Base-by-base conservation (phyloP, 2,113 vertebrate genomes). In the Ameiurus melas region DNA sequence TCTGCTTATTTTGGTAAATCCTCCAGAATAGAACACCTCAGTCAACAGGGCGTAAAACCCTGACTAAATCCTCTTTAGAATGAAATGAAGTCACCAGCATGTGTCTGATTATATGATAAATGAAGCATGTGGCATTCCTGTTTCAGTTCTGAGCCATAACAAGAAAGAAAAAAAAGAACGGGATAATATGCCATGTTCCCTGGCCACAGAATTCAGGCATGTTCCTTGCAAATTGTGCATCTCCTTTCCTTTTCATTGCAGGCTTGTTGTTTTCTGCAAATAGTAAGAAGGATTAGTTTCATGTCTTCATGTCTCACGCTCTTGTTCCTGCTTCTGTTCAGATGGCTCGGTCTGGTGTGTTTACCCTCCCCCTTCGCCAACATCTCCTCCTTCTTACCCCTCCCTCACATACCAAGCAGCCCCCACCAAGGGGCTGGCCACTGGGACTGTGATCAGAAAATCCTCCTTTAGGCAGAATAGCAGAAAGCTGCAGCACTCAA, bases 301-400 rank as follows among this genome's bases (percentile, higher is more conserved):
- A 57, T 33, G 85, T 87, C 89, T 90, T 91, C 84, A 84, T 89
- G 83, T 91, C 90, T 89, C 88, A 85, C 89, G 85, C 90, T 90
- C 88, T 91, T 93, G 90, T 91, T 93, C 91, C 92, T 87, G 93
- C 92, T 90, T 92, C 87, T 66, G 86, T 92, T 91, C 94, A 94
- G 93, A 94, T 93, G 91, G 93, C 92, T 94, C 92, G 89, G 92
- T 92, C 91, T 92, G 91, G 92, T 94, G 90, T 92, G 92, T 93
- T 94, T 93, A 92, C 83, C 94, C 92, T 93, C 93, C 94, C 94
- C 94, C 89, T 90, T 89, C 86, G 71, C 89, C 89, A 73, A 89
- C 91, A 62, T 75, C 85, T 86, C 90, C 89, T 86, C 90, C 83
- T 77, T 81, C 87, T 88, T 70, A 84, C 87, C 85, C 90, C 90